These are phyloP conservation scores for Andrena camellia DNA, from an alignment of 2,888 invertebrate species.

Conservation along the genomic window DNA sequence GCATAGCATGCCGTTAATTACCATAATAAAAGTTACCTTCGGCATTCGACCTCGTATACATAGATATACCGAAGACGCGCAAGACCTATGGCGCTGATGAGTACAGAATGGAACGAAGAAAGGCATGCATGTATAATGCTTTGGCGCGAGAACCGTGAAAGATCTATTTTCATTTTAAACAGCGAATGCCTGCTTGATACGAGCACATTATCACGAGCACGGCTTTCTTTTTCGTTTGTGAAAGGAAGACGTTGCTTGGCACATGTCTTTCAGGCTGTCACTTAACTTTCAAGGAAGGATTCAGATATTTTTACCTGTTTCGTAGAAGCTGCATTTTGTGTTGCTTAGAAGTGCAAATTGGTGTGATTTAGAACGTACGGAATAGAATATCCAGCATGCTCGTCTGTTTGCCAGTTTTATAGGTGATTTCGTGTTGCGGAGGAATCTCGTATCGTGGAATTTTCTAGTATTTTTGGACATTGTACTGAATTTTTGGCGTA, in stretches of 20 bases:
- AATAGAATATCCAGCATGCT: neutral
- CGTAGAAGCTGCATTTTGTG: neutral
- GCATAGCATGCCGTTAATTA: slow-evolving; percentile 56
- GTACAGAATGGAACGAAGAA: slow-evolving; percentile 24
- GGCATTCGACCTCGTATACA: slow-evolving; percentile 54
- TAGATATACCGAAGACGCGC: slow-evolving; percentile 15
- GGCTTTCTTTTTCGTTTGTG: slow-evolving; percentile 26
- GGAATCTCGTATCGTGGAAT: neutral
- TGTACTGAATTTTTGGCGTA: too few relatives aligned
- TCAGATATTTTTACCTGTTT: neutral
- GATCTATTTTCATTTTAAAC: slow-evolving; percentile 54
- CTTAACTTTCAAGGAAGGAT: neutral
- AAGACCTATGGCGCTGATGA: slow-evolving; percentile 19
- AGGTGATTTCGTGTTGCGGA: too few relatives aligned
- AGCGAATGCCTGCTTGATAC: slow-evolving; percentile 13
- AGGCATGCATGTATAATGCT: slow-evolving; percentile 44
- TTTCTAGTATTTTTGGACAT: neutral
- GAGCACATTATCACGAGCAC: neutral
- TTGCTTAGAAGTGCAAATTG: neutral
- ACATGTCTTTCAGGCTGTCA: neutral
- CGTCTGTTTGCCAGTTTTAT: too few relatives aligned
- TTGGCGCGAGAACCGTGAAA: slow-evolving; percentile 31
- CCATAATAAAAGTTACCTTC: slow-evolving; percentile 42
- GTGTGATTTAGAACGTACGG: neutral
- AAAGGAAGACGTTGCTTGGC: slow-evolving; percentile 33